phyloP scores from a whole-genome alignment of 2,888 invertebrate species.

The Synergus itoensis region DNA sequence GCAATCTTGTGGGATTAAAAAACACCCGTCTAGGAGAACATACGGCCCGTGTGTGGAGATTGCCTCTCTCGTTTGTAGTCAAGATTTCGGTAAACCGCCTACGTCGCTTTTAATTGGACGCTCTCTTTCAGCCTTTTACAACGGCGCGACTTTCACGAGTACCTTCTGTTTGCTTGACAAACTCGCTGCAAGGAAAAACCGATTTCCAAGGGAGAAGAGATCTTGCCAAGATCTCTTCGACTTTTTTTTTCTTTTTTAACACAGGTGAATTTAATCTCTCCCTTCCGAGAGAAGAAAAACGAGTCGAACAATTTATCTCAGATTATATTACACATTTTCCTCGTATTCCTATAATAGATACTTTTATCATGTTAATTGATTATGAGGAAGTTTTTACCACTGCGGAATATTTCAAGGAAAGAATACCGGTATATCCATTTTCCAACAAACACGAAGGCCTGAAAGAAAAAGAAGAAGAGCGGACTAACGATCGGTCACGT shows the following conservation, averaged over 20 bases:
- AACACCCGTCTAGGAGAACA: constrained; percentile 45
- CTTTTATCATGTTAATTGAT: constrained; percentile 33
- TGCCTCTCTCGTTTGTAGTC: constrained; percentile 57
- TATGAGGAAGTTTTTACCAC: constrained; percentile 43
- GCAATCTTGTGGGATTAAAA: constrained; percentile 56
- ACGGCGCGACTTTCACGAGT: background rate
- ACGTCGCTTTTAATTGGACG: constrained; percentile 54
- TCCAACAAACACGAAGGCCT: constrained; percentile 51
- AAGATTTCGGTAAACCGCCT: constrained; percentile 53
- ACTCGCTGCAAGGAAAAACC: constrained; percentile 45
- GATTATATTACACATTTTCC: background rate
- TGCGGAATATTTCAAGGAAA: constrained; percentile 25
- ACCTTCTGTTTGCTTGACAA: constrained; percentile 38
- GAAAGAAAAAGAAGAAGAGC: constrained; percentile 55
- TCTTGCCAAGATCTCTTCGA: constrained; percentile 5
- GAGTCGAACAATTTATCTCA: background rate
- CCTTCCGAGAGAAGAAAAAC: background rate
- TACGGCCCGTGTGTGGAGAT: constrained; percentile 48
- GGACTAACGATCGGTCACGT: constrained; percentile 68
- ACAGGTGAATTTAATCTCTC: constrained; percentile 17
- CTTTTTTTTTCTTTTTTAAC: background rate
- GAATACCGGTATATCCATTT: constrained; percentile 6
- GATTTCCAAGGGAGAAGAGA: background rate
- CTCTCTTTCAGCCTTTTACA: constrained; percentile 37
- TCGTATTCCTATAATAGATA: background rate